These are phyloP conservation scores for Halcyon badia DNA, from an alignment of 2,797 vertebrate genomes.

Conservation along the genomic window DNA sequence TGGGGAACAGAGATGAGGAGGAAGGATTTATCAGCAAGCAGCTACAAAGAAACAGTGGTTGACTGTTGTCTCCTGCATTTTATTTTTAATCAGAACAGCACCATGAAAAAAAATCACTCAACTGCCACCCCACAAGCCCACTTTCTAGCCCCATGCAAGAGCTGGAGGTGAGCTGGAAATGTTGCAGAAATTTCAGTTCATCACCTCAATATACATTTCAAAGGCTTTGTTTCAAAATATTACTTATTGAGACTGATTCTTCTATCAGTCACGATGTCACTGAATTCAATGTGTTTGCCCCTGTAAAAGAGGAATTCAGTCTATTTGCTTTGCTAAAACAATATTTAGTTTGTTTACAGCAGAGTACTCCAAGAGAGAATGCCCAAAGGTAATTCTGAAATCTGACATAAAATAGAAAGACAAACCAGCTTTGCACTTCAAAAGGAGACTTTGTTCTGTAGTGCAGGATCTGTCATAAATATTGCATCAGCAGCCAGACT, in stretches of 20 bases:
- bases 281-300: neutral
- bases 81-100: neutral
- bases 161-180: neutral
- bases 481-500: neutral
- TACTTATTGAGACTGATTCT: neutral
- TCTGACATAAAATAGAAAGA: constrained; percentile 16
- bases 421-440: constrained; percentile 3
- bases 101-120: neutral
- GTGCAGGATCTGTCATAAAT: neutral
- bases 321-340: neutral
- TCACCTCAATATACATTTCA: neutral
- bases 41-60: constrained; percentile 14
- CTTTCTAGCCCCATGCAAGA: neutral
- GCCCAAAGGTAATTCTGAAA: constrained; percentile 38
- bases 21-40: constrained; percentile 32
- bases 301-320: neutral
- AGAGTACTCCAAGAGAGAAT: neutral
- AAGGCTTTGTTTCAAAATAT: neutral
- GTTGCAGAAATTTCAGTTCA: neutral
- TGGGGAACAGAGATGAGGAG: constrained; percentile 5
- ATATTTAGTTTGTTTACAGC: neutral
- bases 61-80: neutral
- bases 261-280: neutral
- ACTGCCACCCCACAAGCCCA: neutral
- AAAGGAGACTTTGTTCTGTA: neutral